Conservation (phyloP, 2,797 vertebrate genomes). For the Sebastiscus tertius region DNA sequence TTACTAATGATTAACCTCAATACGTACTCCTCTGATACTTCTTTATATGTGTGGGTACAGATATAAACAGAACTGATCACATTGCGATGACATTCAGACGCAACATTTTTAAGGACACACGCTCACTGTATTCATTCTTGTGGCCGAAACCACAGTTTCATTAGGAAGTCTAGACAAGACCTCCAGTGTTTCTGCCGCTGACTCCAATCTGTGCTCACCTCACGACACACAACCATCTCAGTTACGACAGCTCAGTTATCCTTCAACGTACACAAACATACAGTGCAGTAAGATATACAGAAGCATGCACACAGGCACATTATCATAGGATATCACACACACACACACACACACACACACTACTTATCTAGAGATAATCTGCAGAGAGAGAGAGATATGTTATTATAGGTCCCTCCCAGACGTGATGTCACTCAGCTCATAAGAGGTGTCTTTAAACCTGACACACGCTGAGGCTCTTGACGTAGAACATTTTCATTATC, state of each 20-base stretch:
- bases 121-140: conserved; percentile 5
- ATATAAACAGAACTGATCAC: background rate
- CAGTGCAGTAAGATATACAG: background rate
- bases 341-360: conserved; percentile 34
- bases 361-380: conserved; percentile 73
- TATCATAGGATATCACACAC: conserved; percentile 10
- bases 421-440: conserved; percentile 76
- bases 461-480: conserved; percentile 55
- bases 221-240: conserved; percentile 5
- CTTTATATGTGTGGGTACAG: background rate
- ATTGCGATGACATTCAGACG: background rate
- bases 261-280: conserved; percentile 28
- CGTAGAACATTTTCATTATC: conserved; percentile 49
- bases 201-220: conserved; percentile 54
- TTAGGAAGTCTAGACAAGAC: conserved; percentile 78
- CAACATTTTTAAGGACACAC: background rate
- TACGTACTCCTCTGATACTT: background rate
- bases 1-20: conserved; percentile 1
- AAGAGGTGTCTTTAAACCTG: conserved; percentile 68
- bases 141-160: conserved; percentile 75
- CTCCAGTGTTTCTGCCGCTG: conserved; percentile 60
- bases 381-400: conserved; percentile 59
- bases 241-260: conserved; percentile 7
- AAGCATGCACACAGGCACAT: conserved; percentile 9
- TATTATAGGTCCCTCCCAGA: conserved; percentile 77